These are phyloP conservation scores for Ptychodera flava DNA, from an alignment of 35 echinoderm and acorn worm species.

Conservation along the genomic window DNA sequence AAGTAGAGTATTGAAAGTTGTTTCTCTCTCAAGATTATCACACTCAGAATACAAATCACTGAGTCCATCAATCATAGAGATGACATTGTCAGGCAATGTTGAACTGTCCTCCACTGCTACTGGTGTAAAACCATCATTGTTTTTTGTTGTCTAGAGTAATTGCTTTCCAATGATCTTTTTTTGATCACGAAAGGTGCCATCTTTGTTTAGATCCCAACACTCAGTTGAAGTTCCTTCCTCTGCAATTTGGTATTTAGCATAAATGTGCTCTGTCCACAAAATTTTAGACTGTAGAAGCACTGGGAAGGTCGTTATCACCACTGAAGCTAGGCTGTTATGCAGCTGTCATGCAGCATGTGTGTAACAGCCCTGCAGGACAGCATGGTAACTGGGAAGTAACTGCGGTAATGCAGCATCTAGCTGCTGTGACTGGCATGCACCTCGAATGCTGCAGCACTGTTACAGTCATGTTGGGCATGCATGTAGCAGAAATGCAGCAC, in stretches of 20 bases:
- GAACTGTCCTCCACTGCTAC: neutral
- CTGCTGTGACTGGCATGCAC: too few species aligned
- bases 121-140: neutral
- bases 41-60: neutral
- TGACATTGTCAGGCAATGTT: neutral
- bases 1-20: conserved; percentile 13
- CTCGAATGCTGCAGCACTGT: too few species aligned
- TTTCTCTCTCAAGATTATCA: neutral
- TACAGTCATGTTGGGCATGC: too few species aligned
- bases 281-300: neutral
- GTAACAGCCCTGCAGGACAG: too few species aligned
- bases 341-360: neutral
- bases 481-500: too few species aligned
- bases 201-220: conserved; percentile 8
- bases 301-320: neutral
- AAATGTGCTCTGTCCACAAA: neutral
- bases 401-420: too few species aligned
- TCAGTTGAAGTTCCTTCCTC: neutral
- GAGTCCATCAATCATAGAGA: neutral
- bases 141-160: neutral
- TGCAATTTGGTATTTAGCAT: neutral
- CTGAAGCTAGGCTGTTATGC: too few species aligned
- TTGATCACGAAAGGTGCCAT: conserved; percentile 36
- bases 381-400: too few species aligned
- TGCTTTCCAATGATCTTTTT: conserved; percentile 39